Conservation (phyloP, 2,888 invertebrate species). For the Pilophorus perplexus region DNA sequence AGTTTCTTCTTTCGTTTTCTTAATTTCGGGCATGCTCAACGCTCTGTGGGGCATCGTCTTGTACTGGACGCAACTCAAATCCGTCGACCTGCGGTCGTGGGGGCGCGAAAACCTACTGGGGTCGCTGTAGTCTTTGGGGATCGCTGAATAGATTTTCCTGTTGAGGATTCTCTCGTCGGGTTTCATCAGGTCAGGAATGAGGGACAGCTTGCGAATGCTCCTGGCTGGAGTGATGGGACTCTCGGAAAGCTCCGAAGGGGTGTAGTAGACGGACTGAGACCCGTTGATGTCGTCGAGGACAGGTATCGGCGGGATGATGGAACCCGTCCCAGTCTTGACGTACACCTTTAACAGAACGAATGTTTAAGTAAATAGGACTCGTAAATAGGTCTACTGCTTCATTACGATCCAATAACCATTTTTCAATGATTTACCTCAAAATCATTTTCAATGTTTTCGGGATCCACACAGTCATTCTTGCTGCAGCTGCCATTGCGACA, state of each 20-base stretch:
- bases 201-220: slow-evolving; percentile 29
- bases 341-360: too few relatives aligned
- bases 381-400: too few relatives aligned
- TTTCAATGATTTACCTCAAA: too few relatives aligned
- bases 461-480: slow-evolving; percentile 70
- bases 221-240: slow-evolving; percentile 45
- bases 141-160: slow-evolving; percentile 29
- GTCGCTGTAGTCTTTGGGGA: slow-evolving; percentile 22
- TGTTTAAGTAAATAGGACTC: too few relatives aligned
- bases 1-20: slow-evolving; percentile 11
- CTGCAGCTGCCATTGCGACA: slow-evolving; percentile 82
- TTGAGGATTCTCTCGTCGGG: slow-evolving; percentile 20
- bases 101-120: not conserved
- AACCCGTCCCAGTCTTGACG: slow-evolving; percentile 58
- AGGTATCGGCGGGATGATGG: slow-evolving; percentile 42
- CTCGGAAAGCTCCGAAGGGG: slow-evolving; percentile 70
- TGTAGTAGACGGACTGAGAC: slow-evolving; percentile 74
- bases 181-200: slow-evolving; percentile 6
- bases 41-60: slow-evolving; percentile 27
- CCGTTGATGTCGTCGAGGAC: slow-evolving; percentile 53
- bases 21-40: slow-evolving; percentile 44
- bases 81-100: slow-evolving; percentile 28
- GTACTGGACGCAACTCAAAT: not conserved
- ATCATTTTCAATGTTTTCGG: slow-evolving; percentile 55
- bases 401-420: too few relatives aligned